A percentile compares a stretch with the other conserved stretches of the same genome.
phyloP scores from a whole-genome alignment of 1,140 invertebrate genomes.

The Drosophila serrata region DNA sequence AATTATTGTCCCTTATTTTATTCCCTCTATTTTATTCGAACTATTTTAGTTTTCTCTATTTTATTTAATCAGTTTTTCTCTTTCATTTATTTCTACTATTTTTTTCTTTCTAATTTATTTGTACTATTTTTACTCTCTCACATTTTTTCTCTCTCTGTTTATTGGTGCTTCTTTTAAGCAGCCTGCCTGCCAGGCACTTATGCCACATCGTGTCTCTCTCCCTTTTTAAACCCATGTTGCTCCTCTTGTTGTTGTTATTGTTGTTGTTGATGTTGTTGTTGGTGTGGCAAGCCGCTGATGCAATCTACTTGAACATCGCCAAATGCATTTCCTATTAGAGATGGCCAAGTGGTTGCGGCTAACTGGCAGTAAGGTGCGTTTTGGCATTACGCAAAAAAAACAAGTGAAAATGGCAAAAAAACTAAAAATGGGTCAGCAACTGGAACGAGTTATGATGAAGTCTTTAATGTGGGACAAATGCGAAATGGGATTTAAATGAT shows the following conservation, averaged over 20 bases:
- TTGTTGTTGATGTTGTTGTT: background rate
- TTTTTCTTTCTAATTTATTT: too few relatives aligned
- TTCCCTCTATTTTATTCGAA: too few relatives aligned
- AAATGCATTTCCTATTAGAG: conserved; percentile 73
- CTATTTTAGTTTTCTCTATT: too few relatives aligned
- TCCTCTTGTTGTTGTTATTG: conserved; percentile 8
- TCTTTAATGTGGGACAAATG: conserved; percentile 4
- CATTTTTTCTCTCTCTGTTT: background rate
- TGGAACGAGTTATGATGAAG: conserved; percentile 16
- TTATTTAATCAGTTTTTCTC: background rate
- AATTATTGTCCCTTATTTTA: too few relatives aligned
- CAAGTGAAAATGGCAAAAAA: conserved; percentile 33
- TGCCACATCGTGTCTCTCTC: conserved; percentile 26
- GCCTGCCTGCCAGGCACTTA: conserved; percentile 69
- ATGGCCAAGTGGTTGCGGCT: conserved; percentile 29
- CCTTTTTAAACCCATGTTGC: background rate
- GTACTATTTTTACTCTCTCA: background rate
- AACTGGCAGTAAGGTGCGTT: conserved; percentile 41
- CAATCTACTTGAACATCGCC: conserved; percentile 71
- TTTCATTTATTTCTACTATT: background rate
- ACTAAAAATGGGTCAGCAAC: conserved; percentile 38
- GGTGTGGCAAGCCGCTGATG: conserved; percentile 71
- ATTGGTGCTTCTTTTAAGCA: conserved; percentile 72
- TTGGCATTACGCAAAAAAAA: conserved; percentile 39
- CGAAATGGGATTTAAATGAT: background rate